Evolutionary conservation across 1,140 invertebrate species (phyloP).

Genomic region (Pseudomyrmex flavicornis): DNA sequence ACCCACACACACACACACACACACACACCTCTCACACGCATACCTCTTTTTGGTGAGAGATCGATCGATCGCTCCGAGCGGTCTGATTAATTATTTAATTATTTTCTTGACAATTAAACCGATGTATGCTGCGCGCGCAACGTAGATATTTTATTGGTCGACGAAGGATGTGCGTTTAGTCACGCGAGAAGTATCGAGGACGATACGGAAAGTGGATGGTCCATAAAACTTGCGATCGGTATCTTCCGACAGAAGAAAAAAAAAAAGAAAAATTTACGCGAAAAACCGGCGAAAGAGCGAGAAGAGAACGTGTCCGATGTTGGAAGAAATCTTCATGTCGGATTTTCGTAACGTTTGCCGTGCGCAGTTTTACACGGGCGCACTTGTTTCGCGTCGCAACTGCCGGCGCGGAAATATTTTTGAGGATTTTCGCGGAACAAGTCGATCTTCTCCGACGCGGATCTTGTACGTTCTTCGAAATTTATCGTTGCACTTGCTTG

Average conservation of each 20-base stretch:
- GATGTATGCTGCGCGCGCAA: neutral
- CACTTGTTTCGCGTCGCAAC: slow-evolving; percentile 33
- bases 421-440: slow-evolving; percentile 37
- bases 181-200: neutral
- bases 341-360: slow-evolving; percentile 17
- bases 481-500: slow-evolving; percentile 49
- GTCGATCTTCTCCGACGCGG: slow-evolving; percentile 34
- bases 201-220: slow-evolving; percentile 1
- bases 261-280: slow-evolving; percentile 1
- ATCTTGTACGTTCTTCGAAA: slow-evolving; percentile 16
- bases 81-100: slow-evolving; percentile 22
- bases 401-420: slow-evolving; percentile 51
- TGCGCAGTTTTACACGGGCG: neutral
- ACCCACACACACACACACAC: no score
- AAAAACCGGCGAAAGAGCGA: neutral
- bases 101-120: slow-evolving; percentile 1
- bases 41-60: neutral
- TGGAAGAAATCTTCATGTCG: slow-evolving; percentile 29
- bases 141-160: neutral
- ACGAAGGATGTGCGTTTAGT: neutral
- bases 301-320: slow-evolving; percentile 19
- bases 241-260: slow-evolving; percentile 2
- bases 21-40: neutral
- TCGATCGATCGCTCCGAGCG: neutral
- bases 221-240: slow-evolving; percentile 7